Base-by-base conservation (phyloP, 2,888 invertebrate species). In the Agriopis marginaria region DNA sequence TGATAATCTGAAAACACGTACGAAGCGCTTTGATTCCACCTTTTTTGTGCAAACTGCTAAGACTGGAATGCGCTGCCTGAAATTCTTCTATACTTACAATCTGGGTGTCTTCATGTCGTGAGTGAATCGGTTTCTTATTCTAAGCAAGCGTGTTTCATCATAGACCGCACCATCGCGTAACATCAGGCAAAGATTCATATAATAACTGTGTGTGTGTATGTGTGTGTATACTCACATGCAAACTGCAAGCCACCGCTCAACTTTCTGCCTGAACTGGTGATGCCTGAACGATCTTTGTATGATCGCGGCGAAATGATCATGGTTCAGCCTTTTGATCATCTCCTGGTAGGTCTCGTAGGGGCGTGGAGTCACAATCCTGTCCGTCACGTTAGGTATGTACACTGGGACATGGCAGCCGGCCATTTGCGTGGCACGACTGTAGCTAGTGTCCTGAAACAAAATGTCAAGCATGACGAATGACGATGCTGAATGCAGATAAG, bases 281-380 rank as follows among this genome's bases (percentile, higher is more conserved):
- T 95, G 95, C 71, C 95, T 92, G 80, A 95, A 96, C 65, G 95
- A 95, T 71, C 96, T 93, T 82, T 97, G 97, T 75, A 97, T 97
- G 54, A 96, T 88, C 9, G 95, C 84, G 45, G 96, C 95, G 81
- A 93, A 95, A 75, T 94, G 91, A 47, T 95, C 87, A 70, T 95
- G 95, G 76, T 95, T 95, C 64, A 96, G 89, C 3, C 96, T 90
- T 42, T 85, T 89, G 60, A 95, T 90, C 88, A 95, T 95, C 79
- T 96, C 95, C 0, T 96, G 96, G 70, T 95, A 95, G 0, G 96
- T 95, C 85, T 96, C 96, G 81, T 97, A 97, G 0, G 95, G 95
- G 62, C 95, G 93, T 0, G 96, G 92, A 0, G 92, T 89, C 17
- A 97, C 81, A 60, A 96, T 95, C 77, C 90, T 95, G 82, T 97